Percentiles rank a stretch among this genome's conserved stretches.
phyloP scores from a whole-genome alignment of 2,797 vertebrate genomes.

The Alca torda region DNA sequence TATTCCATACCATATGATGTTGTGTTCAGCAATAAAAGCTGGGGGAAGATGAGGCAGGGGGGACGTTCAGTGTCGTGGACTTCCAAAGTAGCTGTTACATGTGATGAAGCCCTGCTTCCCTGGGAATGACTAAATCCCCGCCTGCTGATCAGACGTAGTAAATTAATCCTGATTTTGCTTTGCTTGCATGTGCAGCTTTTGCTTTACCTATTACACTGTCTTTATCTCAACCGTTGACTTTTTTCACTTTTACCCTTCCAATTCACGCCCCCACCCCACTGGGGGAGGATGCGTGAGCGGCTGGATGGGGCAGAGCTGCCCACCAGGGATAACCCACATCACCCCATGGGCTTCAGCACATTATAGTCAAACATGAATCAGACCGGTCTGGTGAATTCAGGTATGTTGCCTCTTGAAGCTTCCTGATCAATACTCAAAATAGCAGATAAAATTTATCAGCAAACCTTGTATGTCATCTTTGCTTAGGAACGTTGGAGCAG shows the following conservation, averaged over 20 bases:
- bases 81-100: neutral
- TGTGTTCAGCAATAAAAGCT: neutral
- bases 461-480: neutral
- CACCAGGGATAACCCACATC: neutral
- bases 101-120: neutral
- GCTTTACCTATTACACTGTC: neutral
- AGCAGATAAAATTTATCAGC: neutral
- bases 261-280: neutral
- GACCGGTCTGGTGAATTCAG: neutral
- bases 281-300: rapidly evolving
- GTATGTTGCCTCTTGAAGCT: neutral
- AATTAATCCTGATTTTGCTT: neutral
- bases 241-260: neutral
- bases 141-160: neutral
- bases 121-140: rapidly evolving
- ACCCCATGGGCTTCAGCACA: neutral
- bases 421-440: neutral
- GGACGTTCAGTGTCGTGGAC: neutral
- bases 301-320: neutral
- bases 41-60: neutral
- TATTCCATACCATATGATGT: neutral
- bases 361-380: neutral
- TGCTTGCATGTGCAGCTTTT: neutral
- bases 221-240: rapidly evolving
- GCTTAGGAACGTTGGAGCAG: neutral